Percentiles rank a stretch among this genome's conserved stretches.
phyloP scores from a whole-genome alignment of 2,113 vertebrate species.

The Vulpes vulpes region DNA sequence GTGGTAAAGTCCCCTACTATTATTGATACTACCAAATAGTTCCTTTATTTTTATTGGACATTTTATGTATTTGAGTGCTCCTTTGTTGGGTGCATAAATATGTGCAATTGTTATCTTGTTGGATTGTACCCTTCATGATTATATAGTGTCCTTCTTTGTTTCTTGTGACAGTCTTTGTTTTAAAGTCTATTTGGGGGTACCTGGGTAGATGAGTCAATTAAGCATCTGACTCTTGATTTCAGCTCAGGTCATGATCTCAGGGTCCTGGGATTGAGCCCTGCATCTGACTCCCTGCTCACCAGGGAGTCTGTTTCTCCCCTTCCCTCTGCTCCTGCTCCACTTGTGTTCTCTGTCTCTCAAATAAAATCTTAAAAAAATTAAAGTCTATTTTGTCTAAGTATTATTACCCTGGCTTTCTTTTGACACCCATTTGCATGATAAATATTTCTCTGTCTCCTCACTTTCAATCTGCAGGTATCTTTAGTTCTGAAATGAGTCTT shows the following conservation, averaged over 20 bases:
- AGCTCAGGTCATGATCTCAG: too few relatives aligned
- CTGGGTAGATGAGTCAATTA: too few relatives aligned
- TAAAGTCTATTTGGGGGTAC: background rate
- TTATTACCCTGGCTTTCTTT: background rate
- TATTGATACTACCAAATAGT: background rate
- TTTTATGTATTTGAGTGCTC: background rate
- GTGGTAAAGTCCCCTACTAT: background rate
- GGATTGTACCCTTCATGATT: background rate
- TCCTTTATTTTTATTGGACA: background rate
- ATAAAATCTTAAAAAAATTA: background rate
- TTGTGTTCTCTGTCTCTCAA: too few relatives aligned
- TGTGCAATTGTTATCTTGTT: background rate
- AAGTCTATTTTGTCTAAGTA: background rate
- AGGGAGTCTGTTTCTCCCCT: too few relatives aligned
- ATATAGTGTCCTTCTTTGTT: background rate
- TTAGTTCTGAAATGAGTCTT: background rate
- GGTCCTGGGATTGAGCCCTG: too few relatives aligned
- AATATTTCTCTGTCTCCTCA: background rate
- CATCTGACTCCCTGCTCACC: too few relatives aligned
- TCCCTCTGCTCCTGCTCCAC: too few relatives aligned
- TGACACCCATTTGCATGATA: background rate
- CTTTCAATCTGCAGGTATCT: background rate
- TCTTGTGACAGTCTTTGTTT: background rate
- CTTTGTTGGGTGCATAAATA: background rate
- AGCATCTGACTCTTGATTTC: too few relatives aligned